Evolutionary conservation across 1,140 invertebrate genomes (phyloP), one percentile per base, ranked within the genome.

Genomic region (Atta texana): DNA sequence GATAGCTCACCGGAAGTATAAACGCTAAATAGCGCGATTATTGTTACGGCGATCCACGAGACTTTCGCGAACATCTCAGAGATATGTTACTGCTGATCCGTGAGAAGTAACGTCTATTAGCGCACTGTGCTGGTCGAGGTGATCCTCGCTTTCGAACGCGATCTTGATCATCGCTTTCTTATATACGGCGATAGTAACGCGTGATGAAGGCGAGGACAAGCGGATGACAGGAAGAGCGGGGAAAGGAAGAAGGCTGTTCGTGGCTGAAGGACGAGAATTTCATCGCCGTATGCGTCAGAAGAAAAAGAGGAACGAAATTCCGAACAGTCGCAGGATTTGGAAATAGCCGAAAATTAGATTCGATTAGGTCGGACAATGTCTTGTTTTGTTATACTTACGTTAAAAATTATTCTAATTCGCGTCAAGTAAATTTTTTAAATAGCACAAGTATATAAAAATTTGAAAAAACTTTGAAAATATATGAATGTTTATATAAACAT

Each of bases 191-290:
- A 75, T 61, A 81, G 21, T 16, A 71, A 34, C 69, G 39, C 34
- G 18, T 14, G 57, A 84, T 59, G 24, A 28, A 59, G 68, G 69
- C 39, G 39, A 75, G 24, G 63, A 55, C 28, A 55, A 49, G 14
- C 2, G 14, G 44, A 81, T 18, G 55, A 49, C 2, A 31, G 10
- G 3, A 61, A 74, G 55, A 75, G 55, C n/a, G 69, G 55, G 39
- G 69, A 49, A 74, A 75, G 68, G 61, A 71, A 57, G 80, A 82
- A 31, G 24, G 24, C 10, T 28, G 18, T 44, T 49, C 31, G 21
- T 28, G 7, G 24, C 8, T 14, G 80, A 84, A 84, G 80, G 80
- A 74, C 80, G 14, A 75, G 39, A 74, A 84, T 63, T 74, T 82
- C 8, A 28, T 84, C 39, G 55, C 51, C n/a, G 2, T 68, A 59